A percentile compares a stretch with the other conserved stretches of the same genome.
These are phyloP conservation scores for Sorex maritimensis DNA, from an alignment of 2,797 vertebrate genomes.

Conservation along the genomic window DNA sequence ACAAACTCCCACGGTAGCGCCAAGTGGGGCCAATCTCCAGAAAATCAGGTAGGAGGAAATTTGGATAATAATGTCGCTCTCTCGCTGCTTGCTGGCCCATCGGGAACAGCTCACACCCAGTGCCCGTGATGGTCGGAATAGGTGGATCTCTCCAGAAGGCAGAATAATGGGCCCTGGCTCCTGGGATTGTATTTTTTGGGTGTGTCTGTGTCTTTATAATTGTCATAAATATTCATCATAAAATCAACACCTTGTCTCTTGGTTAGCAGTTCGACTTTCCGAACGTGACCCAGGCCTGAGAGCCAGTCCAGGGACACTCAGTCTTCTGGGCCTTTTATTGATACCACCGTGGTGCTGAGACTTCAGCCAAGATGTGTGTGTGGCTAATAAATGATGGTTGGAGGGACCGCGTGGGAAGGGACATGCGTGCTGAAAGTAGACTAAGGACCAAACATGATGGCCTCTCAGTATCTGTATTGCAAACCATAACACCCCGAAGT, in stretches of 20 bases:
- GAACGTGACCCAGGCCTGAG: background rate
- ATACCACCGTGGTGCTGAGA: too few species aligned
- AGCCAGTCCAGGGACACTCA: background rate
- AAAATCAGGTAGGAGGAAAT: background rate
- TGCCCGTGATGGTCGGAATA: background rate
- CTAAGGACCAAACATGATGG: too few species aligned
- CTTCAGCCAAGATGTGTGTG: too few species aligned
- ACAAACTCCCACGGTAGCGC: background rate
- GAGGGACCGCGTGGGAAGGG: too few species aligned
- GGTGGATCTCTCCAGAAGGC: background rate
- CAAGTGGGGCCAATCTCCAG: background rate
- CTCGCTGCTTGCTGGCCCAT: too few species aligned
- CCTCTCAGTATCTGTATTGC: too few species aligned
- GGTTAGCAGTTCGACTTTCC: background rate
- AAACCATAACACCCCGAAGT: too few species aligned
- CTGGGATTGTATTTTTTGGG: too few species aligned
- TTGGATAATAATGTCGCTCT: background rate
- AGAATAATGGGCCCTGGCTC: background rate
- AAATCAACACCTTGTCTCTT: background rate
- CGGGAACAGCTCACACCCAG: background rate
- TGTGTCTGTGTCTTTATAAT: background rate
- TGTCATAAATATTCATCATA: background rate
- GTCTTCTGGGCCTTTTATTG: background rate
- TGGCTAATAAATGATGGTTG: too few species aligned
- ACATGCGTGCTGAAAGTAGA: too few species aligned